Evolutionary conservation across 2,113 vertebrate genomes (phyloP).

Genomic region (Ictalurus punctatus): DNA sequence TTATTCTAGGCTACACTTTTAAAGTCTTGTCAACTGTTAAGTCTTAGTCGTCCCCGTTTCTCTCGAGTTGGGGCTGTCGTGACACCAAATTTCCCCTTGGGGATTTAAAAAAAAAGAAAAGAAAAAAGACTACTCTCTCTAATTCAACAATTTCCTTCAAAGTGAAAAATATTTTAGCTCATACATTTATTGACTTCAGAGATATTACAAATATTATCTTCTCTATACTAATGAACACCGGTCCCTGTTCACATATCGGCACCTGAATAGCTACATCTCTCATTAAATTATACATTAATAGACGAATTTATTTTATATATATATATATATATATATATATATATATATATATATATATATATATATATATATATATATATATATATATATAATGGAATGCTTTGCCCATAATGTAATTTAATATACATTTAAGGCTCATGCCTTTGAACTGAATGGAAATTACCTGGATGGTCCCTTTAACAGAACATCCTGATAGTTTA

Average conservation of each 20-base stretch:
- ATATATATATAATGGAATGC: neutral
- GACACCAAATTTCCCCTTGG: too few relatives aligned
- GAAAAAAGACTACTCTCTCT: too few relatives aligned
- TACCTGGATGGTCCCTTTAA: neutral
- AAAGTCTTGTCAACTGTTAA: too few relatives aligned
- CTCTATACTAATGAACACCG: neutral
- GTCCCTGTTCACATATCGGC: too few relatives aligned
- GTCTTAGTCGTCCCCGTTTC: too few relatives aligned
- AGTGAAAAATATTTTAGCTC: neutral
- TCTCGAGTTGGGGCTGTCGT: too few relatives aligned
- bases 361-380: too few relatives aligned
- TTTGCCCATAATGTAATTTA: neutral
- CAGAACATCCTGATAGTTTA: neutral
- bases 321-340: too few relatives aligned
- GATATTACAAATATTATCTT: neutral
- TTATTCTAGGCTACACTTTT: too few relatives aligned
- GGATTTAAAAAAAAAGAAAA: too few relatives aligned
- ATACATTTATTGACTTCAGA: too few relatives aligned
- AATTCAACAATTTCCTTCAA: neutral
- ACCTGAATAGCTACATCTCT: neutral
- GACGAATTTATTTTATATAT: neutral
- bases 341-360: too few relatives aligned
- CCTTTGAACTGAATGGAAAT: neutral
- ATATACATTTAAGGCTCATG: neutral
- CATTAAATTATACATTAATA: neutral